phyloP scores from a whole-genome alignment of 2,888 invertebrate genomes.

The Oxyteleia sp. region DNA sequence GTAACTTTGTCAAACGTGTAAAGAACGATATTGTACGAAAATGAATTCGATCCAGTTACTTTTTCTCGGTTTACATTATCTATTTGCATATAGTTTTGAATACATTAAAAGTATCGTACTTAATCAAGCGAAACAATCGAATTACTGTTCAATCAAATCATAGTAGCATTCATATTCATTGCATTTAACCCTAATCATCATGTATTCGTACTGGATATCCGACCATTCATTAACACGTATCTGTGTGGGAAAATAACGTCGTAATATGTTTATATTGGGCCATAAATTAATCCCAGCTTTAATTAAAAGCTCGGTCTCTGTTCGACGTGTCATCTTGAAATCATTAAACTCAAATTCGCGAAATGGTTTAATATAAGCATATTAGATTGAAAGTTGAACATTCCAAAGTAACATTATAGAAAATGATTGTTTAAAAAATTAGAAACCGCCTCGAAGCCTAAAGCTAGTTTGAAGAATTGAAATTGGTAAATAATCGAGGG shows the following conservation, averaged over 20 bases:
- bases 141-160: conserved; percentile 61
- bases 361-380: too few relatives aligned
- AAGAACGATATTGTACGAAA: too few relatives aligned
- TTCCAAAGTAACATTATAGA: too few relatives aligned
- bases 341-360: too few relatives aligned
- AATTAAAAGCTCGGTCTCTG: conserved; percentile 9
- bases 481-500: too few relatives aligned
- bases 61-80: conserved; percentile 20
- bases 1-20: too few relatives aligned
- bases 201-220: conserved; percentile 51
- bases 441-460: too few relatives aligned
- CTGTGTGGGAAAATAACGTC: conserved; percentile 43
- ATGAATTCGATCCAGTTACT: too few relatives aligned
- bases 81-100: conserved; percentile 38
- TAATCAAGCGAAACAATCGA: conserved; percentile 50
- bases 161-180: conserved; percentile 70
- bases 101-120: conserved; percentile 34
- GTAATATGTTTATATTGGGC: conserved; percentile 53
- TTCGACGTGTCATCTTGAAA: neutral
- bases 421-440: too few relatives aligned
- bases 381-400: too few relatives aligned
- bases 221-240: conserved; percentile 50
- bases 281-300: conserved; percentile 9
- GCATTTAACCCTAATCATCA: conserved; percentile 66
- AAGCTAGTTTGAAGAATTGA: too few relatives aligned